phyloP scores from a whole-genome alignment of 2,113 vertebrate genomes.

The Prietella phreatophila region DNA sequence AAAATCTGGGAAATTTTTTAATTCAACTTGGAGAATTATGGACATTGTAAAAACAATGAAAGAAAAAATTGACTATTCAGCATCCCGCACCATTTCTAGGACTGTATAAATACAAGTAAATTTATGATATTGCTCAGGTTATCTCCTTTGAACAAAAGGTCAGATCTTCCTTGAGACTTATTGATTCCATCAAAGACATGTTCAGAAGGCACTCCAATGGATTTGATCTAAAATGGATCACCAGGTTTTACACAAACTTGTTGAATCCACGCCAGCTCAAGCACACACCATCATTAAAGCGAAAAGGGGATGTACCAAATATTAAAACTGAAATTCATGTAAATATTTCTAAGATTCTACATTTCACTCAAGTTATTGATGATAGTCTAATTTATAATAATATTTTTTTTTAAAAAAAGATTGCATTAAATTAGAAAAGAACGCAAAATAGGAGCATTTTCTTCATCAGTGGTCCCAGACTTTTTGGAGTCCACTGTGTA shows the following conservation, averaged over 20 bases:
- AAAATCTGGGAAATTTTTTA: too few species aligned
- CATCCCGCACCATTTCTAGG: background rate
- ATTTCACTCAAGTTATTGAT: background rate
- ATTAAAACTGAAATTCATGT: background rate
- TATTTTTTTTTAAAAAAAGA: too few species aligned
- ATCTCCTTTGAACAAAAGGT: background rate
- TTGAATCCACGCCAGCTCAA: background rate
- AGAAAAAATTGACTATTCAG: background rate
- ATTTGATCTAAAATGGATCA: background rate
- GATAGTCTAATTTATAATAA: background rate
- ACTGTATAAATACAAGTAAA: background rate
- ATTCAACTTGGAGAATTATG: background rate
- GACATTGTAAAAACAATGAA: background rate
- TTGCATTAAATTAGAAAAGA: background rate
- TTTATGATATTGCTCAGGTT: background rate
- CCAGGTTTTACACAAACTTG: background rate
- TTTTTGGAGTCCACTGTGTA: background rate
- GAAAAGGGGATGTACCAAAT: background rate
- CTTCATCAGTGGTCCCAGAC: background rate
- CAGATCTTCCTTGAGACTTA: background rate
- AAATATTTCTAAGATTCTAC: background rate
- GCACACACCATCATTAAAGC: background rate
- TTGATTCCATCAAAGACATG: too few species aligned
- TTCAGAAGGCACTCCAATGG: background rate
- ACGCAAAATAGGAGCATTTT: background rate